Conservation (phyloP, 2,113 vertebrate genomes). For the Glaucomys volans region DNA sequence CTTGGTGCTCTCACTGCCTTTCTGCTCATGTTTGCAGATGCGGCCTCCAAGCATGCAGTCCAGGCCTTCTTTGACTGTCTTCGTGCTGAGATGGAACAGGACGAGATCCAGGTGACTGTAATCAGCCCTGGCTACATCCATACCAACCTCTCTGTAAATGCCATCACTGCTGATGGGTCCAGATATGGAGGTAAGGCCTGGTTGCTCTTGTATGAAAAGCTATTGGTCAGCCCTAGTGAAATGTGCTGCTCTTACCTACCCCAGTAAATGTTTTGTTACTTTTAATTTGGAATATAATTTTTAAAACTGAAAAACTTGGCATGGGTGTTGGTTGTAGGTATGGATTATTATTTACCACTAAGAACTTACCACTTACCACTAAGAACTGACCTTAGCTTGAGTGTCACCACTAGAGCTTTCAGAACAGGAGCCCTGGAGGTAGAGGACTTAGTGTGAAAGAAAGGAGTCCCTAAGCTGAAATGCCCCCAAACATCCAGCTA, state of each 20-base stretch:
- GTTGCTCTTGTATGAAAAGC: not conserved
- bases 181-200: conserved; percentile 91
- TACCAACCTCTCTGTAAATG: conserved; percentile 96
- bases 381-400: not conserved
- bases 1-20: not conserved
- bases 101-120: conserved; percentile 91
- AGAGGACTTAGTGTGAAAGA: not conserved
- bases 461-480: not conserved
- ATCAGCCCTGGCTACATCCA: conserved; percentile 95
- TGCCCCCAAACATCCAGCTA: not conserved
- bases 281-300: conserved; percentile 4
- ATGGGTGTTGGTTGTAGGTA: not conserved
- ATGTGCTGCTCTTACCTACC: not conserved
- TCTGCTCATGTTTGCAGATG: conserved; percentile 86
- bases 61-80: conserved; percentile 98
- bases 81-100: conserved; percentile 92
- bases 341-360: not conserved
- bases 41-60: conserved; percentile 96
- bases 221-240: not conserved
- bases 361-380: not conserved
- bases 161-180: conserved; percentile 93
- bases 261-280: not conserved
- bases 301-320: not conserved
- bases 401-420: not conserved
- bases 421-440: not conserved